Base-by-base conservation (phyloP, 2,797 vertebrate genomes). In the Amniataba percoides region DNA sequence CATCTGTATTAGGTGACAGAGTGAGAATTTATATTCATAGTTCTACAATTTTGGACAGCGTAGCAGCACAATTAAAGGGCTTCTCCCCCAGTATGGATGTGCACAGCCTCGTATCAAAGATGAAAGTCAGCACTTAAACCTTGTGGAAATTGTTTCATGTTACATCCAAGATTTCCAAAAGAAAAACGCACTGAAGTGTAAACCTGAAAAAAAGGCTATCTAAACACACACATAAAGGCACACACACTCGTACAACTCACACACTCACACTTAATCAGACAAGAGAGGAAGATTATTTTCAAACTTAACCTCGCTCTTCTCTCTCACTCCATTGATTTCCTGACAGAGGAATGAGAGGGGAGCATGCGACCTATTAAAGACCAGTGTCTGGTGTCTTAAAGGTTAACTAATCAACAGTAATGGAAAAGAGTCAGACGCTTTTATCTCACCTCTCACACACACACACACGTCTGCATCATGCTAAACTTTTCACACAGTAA, bases 331-430 rank as follows among this genome's bases (percentile, higher is more conserved):
- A 93, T 93, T 84, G 92, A 93, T 93, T 93, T 92, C 71, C 88
- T 91, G 90, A 88, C 91, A 86, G 59, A 63, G 46, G 71, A 73
- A 76, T 70, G 80, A 88, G 81, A 82, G 53, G 52, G 62, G 62
- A 86, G 83, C 80, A 72, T 69, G 84, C 68, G 61, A 85, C 84
- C 89, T 91, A 89, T 89, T 91, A 93, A 89, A 88, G 73, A 83
- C 56, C 52, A 69, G 27, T 78, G 81, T 83, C 79, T 82, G 68
- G 77, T 77, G 78, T 83, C 83, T 87, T 92, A 93, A 94, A 94
- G 92, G 91, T 93, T 92, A 94, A 91, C 88, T 87, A 87, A 92
- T 89, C 90, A 92, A 86, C 85, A 67, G 88, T 87, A 91, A 88
- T 89, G 88, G 89, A 81, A 84, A 74, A 78, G 75, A 90, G 82